Percentiles rank a stretch among this genome's conserved stretches.
Conservation (phyloP, 2,888 invertebrate genomes). For the Sycophila texana region DNA sequence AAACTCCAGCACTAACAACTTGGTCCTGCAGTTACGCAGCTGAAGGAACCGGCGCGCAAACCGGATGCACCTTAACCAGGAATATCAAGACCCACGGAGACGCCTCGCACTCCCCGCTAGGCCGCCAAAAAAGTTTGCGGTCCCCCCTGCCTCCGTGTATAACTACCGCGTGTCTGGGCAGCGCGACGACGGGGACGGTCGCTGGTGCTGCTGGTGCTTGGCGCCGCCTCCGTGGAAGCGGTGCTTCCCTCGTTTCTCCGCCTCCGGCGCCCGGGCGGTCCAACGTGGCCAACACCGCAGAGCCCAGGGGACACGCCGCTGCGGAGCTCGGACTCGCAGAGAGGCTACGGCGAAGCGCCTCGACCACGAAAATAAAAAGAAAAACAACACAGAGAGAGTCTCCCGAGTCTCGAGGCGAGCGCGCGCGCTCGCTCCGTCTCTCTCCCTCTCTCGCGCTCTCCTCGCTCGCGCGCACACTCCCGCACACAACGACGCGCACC, state of each 20-base stretch:
- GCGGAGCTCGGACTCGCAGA: not conserved
- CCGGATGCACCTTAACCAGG: not conserved
- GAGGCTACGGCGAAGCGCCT: constrained; percentile 47
- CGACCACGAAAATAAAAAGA: constrained; percentile 53
- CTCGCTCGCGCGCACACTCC: constrained; percentile 23
- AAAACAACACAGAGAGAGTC: constrained; percentile 45
- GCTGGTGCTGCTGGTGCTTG: constrained; percentile 25
- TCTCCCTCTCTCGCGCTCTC: constrained; percentile 41
- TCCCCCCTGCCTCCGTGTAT: not conserved
- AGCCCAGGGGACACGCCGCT: no score
- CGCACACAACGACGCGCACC: not conserved
- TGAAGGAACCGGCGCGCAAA: not conserved
- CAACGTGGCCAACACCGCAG: no score
- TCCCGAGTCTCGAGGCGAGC: constrained; percentile 21
- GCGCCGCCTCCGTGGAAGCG: constrained; percentile 28
- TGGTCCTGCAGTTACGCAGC: no score
- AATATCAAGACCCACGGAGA: no score
- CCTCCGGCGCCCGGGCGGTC: not conserved
- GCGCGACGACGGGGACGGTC: not conserved
- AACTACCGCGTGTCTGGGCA: not conserved
- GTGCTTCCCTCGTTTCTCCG: constrained; percentile 11
- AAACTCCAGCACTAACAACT: no score
- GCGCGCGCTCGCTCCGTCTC: constrained; percentile 29
- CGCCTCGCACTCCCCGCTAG: not conserved
- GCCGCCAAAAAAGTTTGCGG: not conserved